Percentiles rank a stretch among this genome's conserved stretches.
These are phyloP conservation scores for Anthophora plumipes DNA, from an alignment of 2,888 invertebrate genomes.

Conservation along the genomic window DNA sequence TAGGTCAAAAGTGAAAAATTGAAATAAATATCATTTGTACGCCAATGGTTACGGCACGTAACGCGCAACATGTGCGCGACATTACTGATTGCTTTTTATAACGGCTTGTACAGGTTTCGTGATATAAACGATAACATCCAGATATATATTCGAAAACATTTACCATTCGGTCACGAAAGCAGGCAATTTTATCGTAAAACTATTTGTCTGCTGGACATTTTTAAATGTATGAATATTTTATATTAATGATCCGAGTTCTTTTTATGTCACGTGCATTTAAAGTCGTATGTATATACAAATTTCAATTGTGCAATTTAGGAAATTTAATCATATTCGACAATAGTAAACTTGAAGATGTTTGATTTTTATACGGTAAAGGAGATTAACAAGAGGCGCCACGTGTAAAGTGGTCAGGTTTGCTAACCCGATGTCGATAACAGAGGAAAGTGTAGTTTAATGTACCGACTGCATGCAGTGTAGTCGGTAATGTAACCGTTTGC, in stretches of 20 bases:
- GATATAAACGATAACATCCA: constrained; percentile 23
- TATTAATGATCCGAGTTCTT: not conserved
- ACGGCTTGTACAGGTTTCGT: constrained; percentile 16
- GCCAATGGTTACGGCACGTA: constrained; percentile 39
- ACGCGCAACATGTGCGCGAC: constrained; percentile 33
- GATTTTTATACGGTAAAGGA: not conserved
- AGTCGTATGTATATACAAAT: not conserved
- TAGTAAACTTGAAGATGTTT: not conserved
- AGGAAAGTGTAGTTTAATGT: not conserved
- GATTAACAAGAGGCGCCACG: constrained; percentile 35
- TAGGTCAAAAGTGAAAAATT: not conserved
- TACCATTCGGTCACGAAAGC: not conserved
- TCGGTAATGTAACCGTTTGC: constrained; percentile 17
- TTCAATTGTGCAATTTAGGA: not conserved
- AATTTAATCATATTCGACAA: not conserved
- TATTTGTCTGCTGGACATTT: not conserved
- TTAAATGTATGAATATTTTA: not conserved
- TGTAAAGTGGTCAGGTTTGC: not conserved
- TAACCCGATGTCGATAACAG: constrained; percentile 47
- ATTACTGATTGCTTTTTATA: constrained; percentile 47
- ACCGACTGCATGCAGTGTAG: not conserved
- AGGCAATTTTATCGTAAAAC: not conserved
- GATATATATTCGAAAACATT: constrained; percentile 34
- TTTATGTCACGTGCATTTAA: not conserved
- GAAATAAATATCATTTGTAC: constrained; percentile 21